Conservation (phyloP, 2,113 vertebrate genomes). For the Macrotis lagotis region DNA sequence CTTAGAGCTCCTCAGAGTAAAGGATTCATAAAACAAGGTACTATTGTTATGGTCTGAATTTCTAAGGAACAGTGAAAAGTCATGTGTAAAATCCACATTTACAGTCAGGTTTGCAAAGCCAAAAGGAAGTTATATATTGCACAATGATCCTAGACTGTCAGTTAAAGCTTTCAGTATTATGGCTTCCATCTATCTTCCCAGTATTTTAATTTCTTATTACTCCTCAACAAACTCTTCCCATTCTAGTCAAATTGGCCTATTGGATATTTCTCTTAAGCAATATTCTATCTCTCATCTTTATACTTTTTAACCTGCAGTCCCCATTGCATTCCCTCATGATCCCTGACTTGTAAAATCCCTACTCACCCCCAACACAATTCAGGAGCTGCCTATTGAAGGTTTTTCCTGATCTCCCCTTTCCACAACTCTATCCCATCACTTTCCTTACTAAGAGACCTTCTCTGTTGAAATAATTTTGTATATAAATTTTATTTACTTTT, state of each 20-base stretch:
- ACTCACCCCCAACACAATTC: background rate
- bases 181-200: background rate
- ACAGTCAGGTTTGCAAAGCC: constrained; percentile 17
- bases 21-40: background rate
- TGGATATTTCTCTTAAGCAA: background rate
- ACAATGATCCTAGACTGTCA: background rate
- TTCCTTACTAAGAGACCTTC: background rate
- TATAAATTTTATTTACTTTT: background rate
- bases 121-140: constrained; percentile 23
- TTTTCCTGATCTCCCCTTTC: background rate
- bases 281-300: background rate
- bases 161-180: background rate
- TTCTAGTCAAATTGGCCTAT: background rate
- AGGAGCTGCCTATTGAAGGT: background rate
- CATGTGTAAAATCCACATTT: constrained; percentile 9
- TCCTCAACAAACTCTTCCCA: background rate
- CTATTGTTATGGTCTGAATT: constrained; percentile 30
- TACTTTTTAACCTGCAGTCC: background rate
- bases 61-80: constrained; percentile 28
- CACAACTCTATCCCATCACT: background rate
- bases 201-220: background rate
- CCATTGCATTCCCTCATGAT: background rate
- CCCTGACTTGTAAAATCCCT: background rate
- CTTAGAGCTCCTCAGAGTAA: constrained; percentile 8
- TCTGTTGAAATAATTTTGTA: background rate